Conservation (phyloP, 2,888 invertebrate species). For the Deilephila porcellus region DNA sequence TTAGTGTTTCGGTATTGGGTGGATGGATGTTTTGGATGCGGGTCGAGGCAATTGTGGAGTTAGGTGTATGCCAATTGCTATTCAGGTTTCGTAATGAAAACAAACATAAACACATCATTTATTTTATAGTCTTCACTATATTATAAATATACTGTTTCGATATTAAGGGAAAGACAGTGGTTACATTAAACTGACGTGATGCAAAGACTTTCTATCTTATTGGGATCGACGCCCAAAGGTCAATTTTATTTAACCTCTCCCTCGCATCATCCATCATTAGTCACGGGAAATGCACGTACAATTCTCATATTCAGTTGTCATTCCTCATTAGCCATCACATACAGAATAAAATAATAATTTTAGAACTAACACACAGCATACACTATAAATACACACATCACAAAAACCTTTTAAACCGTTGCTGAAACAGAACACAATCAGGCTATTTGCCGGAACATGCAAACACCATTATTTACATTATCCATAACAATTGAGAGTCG, state of each 20-base stretch:
- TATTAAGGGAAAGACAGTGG: too few species aligned
- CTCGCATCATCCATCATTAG: too few species aligned
- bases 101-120: not conserved
- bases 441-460: not conserved
- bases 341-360: not conserved
- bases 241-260: too few species aligned
- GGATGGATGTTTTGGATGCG: not conserved
- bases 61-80: not conserved
- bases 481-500: not conserved
- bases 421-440: not conserved
- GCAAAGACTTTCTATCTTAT: too few species aligned
- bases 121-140: too few species aligned
- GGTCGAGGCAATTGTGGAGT: not conserved
- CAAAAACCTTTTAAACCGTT: not conserved
- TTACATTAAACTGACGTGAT: too few species aligned
- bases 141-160: too few species aligned
- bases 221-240: too few species aligned
- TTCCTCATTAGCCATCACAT: too few species aligned
- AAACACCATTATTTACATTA: conserved; percentile 14
- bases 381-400: too few species aligned
- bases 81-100: not conserved
- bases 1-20: conserved; percentile 2
- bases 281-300: too few species aligned
- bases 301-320: too few species aligned
- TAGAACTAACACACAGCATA: not conserved